phyloP scores from a whole-genome alignment of 2,888 invertebrate genomes.

The Leptopilina myrica region DNA sequence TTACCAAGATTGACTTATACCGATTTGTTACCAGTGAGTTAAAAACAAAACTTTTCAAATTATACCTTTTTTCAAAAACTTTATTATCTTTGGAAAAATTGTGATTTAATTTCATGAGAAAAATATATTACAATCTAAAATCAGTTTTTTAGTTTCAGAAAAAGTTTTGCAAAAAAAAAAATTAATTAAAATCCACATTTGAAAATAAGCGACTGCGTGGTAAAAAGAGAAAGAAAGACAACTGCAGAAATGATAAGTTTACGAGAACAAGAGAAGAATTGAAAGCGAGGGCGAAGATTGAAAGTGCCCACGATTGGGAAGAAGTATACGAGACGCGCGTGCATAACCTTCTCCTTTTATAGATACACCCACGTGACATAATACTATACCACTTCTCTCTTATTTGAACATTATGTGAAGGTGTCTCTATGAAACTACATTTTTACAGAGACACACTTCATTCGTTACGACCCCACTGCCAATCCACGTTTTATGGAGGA shows the following conservation, averaged over 20 bases:
- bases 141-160: too few species aligned
- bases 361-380: constrained; percentile 59
- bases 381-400: constrained; percentile 46
- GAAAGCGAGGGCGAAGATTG: constrained; percentile 38
- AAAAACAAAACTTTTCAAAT: too few species aligned
- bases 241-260: too few species aligned
- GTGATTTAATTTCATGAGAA: too few species aligned
- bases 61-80: too few species aligned
- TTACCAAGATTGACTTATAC: not conserved
- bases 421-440: constrained; percentile 68
- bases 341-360: constrained; percentile 68
- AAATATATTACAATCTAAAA: too few species aligned
- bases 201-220: too few species aligned
- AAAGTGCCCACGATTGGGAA: constrained; percentile 30
- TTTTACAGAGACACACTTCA: constrained; percentile 69
- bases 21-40: not conserved
- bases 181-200: too few species aligned
- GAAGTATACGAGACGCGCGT: constrained; percentile 56
- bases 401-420: constrained; percentile 57
- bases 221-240: too few species aligned
- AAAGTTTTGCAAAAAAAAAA: too few species aligned
- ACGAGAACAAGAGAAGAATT: not conserved
- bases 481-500: constrained; percentile 62
- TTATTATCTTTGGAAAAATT: too few species aligned
- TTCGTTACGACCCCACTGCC: constrained; percentile 64